Evolutionary conservation across 2,797 vertebrate species (phyloP), one percentile per base, ranked within the genome.

Genomic region (Naso thynnoides): DNA sequence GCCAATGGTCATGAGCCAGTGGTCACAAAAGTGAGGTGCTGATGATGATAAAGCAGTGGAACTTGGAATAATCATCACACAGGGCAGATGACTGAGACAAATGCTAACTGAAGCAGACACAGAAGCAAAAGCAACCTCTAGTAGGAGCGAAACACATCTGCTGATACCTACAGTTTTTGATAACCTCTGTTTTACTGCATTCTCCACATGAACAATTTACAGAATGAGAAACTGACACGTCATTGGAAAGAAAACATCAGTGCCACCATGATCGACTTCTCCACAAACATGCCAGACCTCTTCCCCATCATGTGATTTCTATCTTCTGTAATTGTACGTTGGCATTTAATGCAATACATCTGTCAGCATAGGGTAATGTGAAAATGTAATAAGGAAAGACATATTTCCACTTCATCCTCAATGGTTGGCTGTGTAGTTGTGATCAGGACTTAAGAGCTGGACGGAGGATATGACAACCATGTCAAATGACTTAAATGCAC

Each of bases 341-440:
- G 23, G 47, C 54, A 45, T 66, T 65, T 45, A 65, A 75, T 26
- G 44, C 48, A 56, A 61, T 49, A 64, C 49, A 56, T 33, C 63
- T 50, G 61, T 76, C 60, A 73, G 59, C 79, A 70, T 50, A 59
- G 47, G 47, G 63, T 52, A 50, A 74, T 8, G 42, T 44, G 74
- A 72, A 42, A 67, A 53, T 29, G 21, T 73, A 69, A 70, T 54
- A 60, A 61, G 58, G 71, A 78, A n/a, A 74, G 81, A 86, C 36
- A 39, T 62, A 79, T 59, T 58, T 58, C 38, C 70, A 14, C 67
- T 82, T 84, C 23, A 52, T 67, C 78, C 29, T 64, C 2, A 55
- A 11, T 73, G 80, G 78, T 84, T 75, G 74, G 53, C 73, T 70
- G 27, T 41, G 56, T 68, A 23, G 70, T 69, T 88, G 73, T 72